A percentile compares a stretch with the other conserved stretches of the same genome.
Conservation (phyloP, 2,797 vertebrate species). For the Uromys caudimaculatus region DNA sequence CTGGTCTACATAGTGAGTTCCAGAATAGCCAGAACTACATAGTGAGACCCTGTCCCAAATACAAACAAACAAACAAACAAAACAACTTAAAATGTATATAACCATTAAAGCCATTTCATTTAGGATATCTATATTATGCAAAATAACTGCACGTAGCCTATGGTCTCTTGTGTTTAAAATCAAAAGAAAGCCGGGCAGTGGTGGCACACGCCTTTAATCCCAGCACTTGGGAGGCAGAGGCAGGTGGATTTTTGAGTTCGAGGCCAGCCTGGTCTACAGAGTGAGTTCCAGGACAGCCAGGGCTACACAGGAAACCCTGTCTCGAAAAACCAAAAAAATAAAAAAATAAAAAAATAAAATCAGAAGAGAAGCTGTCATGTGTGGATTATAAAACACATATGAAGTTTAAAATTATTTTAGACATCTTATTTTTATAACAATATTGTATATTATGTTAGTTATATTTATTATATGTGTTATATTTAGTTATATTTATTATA, state of each 20-base stretch:
- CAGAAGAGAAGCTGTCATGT: constrained; percentile 21
- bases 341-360: too few relatives aligned
- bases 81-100: neutral
- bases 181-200: too few relatives aligned
- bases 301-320: too few relatives aligned
- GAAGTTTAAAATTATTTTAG: constrained; percentile 33
- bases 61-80: neutral
- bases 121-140: neutral
- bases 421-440: constrained; percentile 27
- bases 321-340: too few relatives aligned
- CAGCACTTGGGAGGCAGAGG: too few relatives aligned
- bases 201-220: too few relatives aligned
- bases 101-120: constrained; percentile 8
- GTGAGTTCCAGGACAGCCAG: too few relatives aligned
- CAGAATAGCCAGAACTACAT: neutral
- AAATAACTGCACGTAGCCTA: neutral
- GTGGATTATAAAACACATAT: neutral
- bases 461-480: too few relatives aligned
- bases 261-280: too few relatives aligned
- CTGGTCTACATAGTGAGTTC: neutral
- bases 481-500: neutral
- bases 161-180: constrained; percentile 39
- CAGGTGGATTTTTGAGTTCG: too few relatives aligned
- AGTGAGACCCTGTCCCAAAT: neutral
- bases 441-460: neutral